Evolutionary conservation across 2,797 vertebrate species (phyloP).

Genomic region (Sebastes kiyomatsui): DNA sequence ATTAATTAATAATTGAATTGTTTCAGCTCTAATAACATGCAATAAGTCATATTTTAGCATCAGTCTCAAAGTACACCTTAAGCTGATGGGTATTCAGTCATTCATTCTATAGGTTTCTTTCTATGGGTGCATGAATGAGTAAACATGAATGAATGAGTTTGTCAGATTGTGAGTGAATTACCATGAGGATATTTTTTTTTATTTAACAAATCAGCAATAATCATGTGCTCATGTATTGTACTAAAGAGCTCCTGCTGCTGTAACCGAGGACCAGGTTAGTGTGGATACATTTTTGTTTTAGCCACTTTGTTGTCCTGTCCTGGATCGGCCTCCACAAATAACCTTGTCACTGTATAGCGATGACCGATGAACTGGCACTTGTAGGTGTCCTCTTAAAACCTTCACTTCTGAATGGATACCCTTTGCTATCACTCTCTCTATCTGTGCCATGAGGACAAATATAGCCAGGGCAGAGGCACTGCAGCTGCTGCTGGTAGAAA

Average conservation of each 20-base stretch:
- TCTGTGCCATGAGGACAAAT: conserved; percentile 74
- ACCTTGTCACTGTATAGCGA: conserved; percentile 63
- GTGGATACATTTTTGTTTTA: conserved; percentile 14
- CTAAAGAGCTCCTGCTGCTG: neutral
- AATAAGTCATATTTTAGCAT: neutral
- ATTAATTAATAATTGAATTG: neutral
- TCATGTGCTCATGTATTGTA: neutral
- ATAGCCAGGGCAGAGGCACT: conserved; percentile 55
- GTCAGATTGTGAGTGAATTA: neutral
- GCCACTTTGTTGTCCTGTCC: conserved; percentile 48
- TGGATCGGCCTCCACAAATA: conserved; percentile 52
- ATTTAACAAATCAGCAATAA: neutral
- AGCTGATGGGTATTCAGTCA: neutral
- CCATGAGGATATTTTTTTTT: neutral
- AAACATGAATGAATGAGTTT: neutral
- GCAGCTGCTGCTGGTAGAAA: conserved; percentile 52
- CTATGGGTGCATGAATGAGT: neutral
- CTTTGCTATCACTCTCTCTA: conserved; percentile 62
- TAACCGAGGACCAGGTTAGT: neutral
- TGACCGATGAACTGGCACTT: conserved; percentile 65
- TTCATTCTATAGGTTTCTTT: too few species aligned
- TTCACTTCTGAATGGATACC: conserved; percentile 65
- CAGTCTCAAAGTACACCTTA: neutral
- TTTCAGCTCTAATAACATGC: neutral
- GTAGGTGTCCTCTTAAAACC: conserved; percentile 71